Percentiles rank a stretch among this genome's conserved stretches.
phyloP scores from a whole-genome alignment of 2,113 vertebrate species.

The Pseudois nayaur region DNA sequence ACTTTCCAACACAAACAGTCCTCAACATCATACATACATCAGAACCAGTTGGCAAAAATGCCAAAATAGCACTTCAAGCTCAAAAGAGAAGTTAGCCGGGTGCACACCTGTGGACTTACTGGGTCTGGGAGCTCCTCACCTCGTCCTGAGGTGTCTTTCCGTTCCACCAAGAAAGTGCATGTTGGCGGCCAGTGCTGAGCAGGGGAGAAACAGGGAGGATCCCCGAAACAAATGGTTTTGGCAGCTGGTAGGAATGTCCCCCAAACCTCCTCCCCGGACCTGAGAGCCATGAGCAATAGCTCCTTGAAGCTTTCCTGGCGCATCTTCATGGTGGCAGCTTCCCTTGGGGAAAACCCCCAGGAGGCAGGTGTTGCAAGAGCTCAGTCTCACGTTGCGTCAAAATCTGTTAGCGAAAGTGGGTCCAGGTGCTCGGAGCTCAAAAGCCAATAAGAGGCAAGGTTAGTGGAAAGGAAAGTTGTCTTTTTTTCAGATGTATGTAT shows the following conservation, averaged over 20 bases:
- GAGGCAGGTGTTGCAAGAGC: neutral
- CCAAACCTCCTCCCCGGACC: neutral
- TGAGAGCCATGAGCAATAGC: neutral
- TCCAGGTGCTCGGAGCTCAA: neutral
- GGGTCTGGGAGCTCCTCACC: neutral
- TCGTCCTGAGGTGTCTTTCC: neutral
- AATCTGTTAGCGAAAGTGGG: neutral
- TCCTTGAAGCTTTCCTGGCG: neutral
- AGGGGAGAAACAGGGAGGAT: neutral
- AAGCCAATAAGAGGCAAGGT: neutral
- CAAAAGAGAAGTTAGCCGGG: neutral
- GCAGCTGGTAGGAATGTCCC: neutral
- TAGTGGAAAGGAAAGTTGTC: neutral
- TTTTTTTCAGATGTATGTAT: neutral
- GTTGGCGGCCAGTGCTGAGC: neutral
- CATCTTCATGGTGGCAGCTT: neutral
- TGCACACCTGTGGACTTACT: neutral
- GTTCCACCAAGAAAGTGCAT: neutral
- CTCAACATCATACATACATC: neutral
- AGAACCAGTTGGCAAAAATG: neutral
- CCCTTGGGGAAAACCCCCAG: neutral
- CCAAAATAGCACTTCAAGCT: neutral
- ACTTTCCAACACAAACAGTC: neutral
- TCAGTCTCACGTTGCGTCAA: neutral
- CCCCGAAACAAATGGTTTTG: neutral